phyloP scores from a whole-genome alignment of 2,113 vertebrate genomes.

The Reinhardtius hippoglossoides region DNA sequence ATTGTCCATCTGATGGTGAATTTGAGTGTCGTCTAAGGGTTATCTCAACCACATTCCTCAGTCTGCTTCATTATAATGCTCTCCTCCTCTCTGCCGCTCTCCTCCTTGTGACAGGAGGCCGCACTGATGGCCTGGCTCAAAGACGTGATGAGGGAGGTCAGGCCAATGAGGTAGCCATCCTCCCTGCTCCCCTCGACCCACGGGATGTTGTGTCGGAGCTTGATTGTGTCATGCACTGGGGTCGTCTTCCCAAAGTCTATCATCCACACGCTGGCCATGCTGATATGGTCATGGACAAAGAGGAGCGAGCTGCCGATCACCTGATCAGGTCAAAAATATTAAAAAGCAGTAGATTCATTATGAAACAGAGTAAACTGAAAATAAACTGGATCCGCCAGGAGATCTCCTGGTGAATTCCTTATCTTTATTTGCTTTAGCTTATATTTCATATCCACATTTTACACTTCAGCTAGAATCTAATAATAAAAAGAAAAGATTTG shows the following conservation, averaged over 20 bases:
- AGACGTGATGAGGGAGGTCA: conserved; percentile 77
- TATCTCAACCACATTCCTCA: conserved; percentile 4
- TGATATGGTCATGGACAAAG: conserved; percentile 82
- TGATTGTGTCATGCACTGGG: conserved; percentile 51
- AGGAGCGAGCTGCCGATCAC: conserved; percentile 86
- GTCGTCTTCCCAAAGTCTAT: conserved; percentile 88
- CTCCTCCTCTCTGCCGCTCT: conserved; percentile 9
- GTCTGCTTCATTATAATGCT: conserved; percentile 26
- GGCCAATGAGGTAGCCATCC: conserved; percentile 85
- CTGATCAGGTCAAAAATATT: conserved; percentile 61
- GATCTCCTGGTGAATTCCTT: background rate
- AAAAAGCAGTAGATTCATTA: background rate
- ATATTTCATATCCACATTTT: background rate
- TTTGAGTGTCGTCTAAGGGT: background rate
- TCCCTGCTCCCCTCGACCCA: conserved; percentile 85
- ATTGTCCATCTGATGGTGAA: conserved; percentile 8
- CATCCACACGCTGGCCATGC: conserved; percentile 86
- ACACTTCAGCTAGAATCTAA: background rate
- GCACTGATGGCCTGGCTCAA: conserved; percentile 72
- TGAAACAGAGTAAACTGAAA: background rate
- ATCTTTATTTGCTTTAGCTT: background rate
- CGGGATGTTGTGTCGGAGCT: conserved; percentile 74
- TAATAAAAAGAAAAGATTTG: background rate
- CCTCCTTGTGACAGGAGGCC: conserved; percentile 42
- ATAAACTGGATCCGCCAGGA: background rate